Conservation (phyloP, 2,797 vertebrate genomes). For the Rhynchotus rufescens region DNA sequence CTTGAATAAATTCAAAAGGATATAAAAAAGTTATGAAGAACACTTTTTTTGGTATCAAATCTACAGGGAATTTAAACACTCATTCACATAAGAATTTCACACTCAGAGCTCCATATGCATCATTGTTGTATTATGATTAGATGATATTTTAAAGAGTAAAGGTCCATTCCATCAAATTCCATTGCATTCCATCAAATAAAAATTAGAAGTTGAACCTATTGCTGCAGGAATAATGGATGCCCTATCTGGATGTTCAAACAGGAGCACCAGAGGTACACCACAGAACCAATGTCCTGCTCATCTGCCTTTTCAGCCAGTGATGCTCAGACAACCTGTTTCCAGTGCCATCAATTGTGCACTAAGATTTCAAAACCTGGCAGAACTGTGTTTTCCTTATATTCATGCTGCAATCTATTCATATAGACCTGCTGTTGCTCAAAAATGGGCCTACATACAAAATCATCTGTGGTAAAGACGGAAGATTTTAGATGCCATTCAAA, state of each 20-base stretch:
- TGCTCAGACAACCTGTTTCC: background rate
- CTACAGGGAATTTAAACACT: background rate
- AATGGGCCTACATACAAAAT: background rate
- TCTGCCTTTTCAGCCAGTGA: background rate
- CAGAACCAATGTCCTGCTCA: accelerated
- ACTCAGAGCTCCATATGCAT: background rate
- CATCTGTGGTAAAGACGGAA: background rate
- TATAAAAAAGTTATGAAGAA: background rate
- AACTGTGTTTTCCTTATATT: slow-evolving; percentile 34
- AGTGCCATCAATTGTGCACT: background rate
- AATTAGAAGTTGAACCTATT: background rate
- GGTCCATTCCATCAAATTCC: background rate
- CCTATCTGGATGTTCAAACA: background rate
- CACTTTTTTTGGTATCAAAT: background rate
- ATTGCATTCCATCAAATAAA: background rate
- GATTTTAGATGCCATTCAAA: background rate
- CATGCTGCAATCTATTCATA: background rate
- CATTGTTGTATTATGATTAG: background rate
- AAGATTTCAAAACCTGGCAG: background rate
- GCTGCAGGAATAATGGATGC: background rate
- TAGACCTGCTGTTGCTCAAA: background rate
- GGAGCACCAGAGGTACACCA: accelerated
- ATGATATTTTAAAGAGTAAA: background rate
- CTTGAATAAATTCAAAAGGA: background rate
- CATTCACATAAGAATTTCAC: background rate